phyloP scores from a whole-genome alignment of 2,888 invertebrate species.

The Hypena proboscidalis region DNA sequence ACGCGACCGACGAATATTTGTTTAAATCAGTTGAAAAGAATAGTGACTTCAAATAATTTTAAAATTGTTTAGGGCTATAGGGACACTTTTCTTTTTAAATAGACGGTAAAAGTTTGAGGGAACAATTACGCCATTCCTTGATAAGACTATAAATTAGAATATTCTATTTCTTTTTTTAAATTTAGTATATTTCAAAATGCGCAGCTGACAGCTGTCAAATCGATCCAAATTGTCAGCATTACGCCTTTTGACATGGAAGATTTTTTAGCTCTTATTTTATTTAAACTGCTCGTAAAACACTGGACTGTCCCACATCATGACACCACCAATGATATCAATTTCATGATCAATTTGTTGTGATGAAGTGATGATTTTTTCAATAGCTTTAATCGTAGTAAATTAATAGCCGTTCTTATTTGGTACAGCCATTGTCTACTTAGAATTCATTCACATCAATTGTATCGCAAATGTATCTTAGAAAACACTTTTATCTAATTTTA shows the following conservation, averaged over 20 bases:
- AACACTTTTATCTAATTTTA: conserved; percentile 26
- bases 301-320: not conserved
- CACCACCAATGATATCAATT: not conserved
- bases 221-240: no score
- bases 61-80: no score
- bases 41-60: not conserved
- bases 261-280: no score
- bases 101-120: no score
- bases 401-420: conserved; percentile 23
- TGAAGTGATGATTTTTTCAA: conserved; percentile 26
- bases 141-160: no score
- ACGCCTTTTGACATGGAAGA: no score
- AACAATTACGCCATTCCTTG: no score
- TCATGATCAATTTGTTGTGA: conserved; percentile 16
- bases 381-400: conserved; percentile 31
- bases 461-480: conserved; percentile 14
- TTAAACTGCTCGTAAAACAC: no score
- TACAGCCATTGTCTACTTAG: conserved; percentile 15
- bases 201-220: no score
- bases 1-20: conserved; percentile 2
- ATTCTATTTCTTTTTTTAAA: no score
- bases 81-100: no score
- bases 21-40: not conserved
- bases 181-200: no score
- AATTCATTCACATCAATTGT: conserved; percentile 26